These are phyloP conservation scores for Caenorhabditis afra DNA, from an alignment of 2,888 invertebrate genomes.

Conservation along the genomic window DNA sequence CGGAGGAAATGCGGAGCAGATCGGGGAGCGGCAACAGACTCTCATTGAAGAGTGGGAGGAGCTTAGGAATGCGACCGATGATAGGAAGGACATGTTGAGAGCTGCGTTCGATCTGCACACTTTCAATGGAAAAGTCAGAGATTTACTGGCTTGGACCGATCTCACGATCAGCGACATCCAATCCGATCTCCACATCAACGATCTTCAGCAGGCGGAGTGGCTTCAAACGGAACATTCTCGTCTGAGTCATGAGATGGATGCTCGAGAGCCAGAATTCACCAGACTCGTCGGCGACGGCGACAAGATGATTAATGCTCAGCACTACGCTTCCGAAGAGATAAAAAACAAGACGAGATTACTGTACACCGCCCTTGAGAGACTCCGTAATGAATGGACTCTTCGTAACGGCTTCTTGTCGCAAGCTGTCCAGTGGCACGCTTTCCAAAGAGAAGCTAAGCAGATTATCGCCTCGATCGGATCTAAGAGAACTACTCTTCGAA, in stretches of 20 bases:
- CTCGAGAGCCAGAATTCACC: conserved; percentile 89
- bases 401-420: conserved; percentile 88
- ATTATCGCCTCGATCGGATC: conserved; percentile 91
- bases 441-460: conserved; percentile 93
- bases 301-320: conserved; percentile 89
- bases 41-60: conserved; percentile 91
- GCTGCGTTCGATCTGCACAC: conserved; percentile 92
- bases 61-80: conserved; percentile 89
- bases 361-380: conserved; percentile 87
- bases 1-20: conserved; percentile 90
- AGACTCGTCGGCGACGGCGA: conserved; percentile 87
- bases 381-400: conserved; percentile 91
- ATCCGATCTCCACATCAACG: conserved; percentile 88
- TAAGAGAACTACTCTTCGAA: conserved; percentile 85
- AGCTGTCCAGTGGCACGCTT: conserved; percentile 93
- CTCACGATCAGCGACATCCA: conserved; percentile 88
- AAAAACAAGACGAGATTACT: conserved; percentile 81
- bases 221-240: conserved; percentile 86
- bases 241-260: conserved; percentile 87
- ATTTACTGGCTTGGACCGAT: conserved; percentile 91
- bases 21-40: conserved; percentile 90
- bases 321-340: conserved; percentile 86
- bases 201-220: conserved; percentile 81
- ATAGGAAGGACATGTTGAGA: conserved; percentile 88
- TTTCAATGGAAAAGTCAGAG: conserved; percentile 85